phyloP scores from a whole-genome alignment of 2,113 vertebrate species.

The Microtus oregoni region DNA sequence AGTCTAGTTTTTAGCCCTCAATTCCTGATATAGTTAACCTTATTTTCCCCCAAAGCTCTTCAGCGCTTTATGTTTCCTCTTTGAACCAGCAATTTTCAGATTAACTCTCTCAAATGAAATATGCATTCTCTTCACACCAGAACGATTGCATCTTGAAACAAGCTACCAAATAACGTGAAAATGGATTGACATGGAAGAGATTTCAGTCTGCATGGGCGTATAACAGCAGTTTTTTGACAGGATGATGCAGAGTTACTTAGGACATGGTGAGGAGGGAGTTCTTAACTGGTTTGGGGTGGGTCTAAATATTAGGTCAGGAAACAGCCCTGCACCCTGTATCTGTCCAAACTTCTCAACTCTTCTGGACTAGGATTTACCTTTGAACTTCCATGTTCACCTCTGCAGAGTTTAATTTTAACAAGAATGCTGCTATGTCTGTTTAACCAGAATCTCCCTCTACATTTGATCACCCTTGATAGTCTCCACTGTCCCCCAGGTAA shows the following conservation, averaged over 20 bases:
- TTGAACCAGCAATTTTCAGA: conserved; percentile 39
- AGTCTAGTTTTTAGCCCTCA: neutral
- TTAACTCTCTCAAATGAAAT: conserved; percentile 40
- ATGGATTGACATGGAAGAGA: conserved; percentile 63
- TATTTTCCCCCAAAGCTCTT: conserved; percentile 40
- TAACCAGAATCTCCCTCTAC: neutral
- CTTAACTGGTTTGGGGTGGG: conserved; percentile 71
- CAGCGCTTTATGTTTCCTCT: neutral
- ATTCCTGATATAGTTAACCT: conserved; percentile 27
- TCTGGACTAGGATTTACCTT: neutral
- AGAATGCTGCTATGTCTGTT: neutral
- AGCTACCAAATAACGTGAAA: conserved; percentile 57
- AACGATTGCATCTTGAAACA: conserved; percentile 59
- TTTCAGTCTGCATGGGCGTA: conserved; percentile 70
- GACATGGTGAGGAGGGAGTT: conserved; percentile 61
- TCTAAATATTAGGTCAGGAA: neutral
- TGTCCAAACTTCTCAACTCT: neutral
- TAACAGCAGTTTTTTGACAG: conserved; percentile 55
- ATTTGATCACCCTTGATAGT: neutral
- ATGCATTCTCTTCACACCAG: conserved; percentile 44
- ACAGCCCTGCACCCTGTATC: neutral
- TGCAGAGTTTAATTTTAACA: neutral
- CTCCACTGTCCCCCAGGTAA: neutral
- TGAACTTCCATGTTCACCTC: neutral
- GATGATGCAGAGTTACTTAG: conserved; percentile 67